Conservation (phyloP, 2,113 vertebrate species). For the Caracal caracal region DNA sequence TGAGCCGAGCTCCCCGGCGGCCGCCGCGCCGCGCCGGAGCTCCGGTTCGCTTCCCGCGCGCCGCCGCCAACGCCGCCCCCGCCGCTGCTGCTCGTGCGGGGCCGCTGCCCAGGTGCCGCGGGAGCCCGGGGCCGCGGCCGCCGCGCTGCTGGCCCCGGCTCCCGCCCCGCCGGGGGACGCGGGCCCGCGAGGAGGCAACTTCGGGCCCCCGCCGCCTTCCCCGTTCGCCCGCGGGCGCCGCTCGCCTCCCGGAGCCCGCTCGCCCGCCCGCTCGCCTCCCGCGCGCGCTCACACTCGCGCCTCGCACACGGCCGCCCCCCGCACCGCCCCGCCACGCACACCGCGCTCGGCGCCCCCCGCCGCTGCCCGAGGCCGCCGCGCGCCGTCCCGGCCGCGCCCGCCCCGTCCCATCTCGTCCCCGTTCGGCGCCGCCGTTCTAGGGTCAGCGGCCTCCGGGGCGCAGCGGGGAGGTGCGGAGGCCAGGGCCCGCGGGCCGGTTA, state of each 20-base stretch:
- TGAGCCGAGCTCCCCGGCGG: slow-evolving; percentile 71
- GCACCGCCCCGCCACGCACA: slow-evolving; percentile 73
- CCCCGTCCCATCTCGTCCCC: slow-evolving; percentile 71
- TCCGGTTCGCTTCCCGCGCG: slow-evolving; percentile 77
- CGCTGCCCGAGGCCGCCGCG: slow-evolving; percentile 38
- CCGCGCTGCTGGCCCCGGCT: background rate
- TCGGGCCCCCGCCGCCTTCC: slow-evolving; percentile 54
- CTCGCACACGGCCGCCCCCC: slow-evolving; percentile 77
- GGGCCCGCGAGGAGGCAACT: slow-evolving; percentile 70
- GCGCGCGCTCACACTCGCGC: slow-evolving; percentile 80
- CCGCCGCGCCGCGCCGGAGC: slow-evolving; percentile 68
- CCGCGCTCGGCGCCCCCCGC: slow-evolving; percentile 63
- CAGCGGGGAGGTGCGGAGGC: background rate
- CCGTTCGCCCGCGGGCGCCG: slow-evolving; percentile 61
- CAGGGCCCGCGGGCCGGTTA: background rate
- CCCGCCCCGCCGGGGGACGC: slow-evolving; percentile 46
- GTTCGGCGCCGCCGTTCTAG: background rate
- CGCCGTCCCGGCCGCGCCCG: slow-evolving; percentile 62
- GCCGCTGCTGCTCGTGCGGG: slow-evolving; percentile 69
- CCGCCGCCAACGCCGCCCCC: slow-evolving; percentile 76
- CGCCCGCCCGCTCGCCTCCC: slow-evolving; percentile 56
- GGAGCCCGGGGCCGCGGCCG: slow-evolving; percentile 43
- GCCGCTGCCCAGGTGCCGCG: slow-evolving; percentile 72
- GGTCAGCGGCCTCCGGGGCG: slow-evolving; percentile 46
- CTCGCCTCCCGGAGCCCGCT: slow-evolving; percentile 58